Evolutionary conservation across 2,797 vertebrate genomes (phyloP).

Genomic region (Dipus sagitta): DNA sequence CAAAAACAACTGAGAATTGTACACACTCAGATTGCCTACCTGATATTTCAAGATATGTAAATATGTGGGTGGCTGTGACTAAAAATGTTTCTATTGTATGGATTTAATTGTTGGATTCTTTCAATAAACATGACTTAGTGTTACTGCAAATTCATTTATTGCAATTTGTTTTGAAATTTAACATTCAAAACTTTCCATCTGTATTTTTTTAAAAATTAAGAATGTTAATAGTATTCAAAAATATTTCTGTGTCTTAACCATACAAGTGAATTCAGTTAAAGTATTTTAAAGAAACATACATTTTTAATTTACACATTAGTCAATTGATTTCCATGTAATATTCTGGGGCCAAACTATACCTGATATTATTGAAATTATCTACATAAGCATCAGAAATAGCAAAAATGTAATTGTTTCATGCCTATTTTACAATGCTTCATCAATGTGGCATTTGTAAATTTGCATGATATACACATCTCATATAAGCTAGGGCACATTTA

Average conservation of each 20-base stretch:
- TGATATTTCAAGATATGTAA: background rate
- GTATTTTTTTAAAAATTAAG: constrained; percentile 54
- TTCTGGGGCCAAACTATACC: background rate
- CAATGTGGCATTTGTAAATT: constrained; percentile 35
- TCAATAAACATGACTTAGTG: background rate
- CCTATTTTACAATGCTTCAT: background rate
- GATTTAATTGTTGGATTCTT: constrained; percentile 8
- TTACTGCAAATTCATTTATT: constrained; percentile 29
- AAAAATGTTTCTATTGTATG: background rate
- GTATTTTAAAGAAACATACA: background rate
- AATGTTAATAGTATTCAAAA: constrained; percentile 28
- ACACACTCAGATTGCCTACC: background rate
- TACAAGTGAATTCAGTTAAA: constrained; percentile 17
- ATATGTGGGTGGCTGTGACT: background rate
- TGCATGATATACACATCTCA: background rate
- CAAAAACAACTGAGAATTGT: background rate
- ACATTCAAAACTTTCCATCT: constrained; percentile 1
- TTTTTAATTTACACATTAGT: constrained; percentile 19
- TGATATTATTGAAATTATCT: constrained; percentile 42
- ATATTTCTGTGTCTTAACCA: constrained; percentile 41
- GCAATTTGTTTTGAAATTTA: constrained; percentile 44
- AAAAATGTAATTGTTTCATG: constrained; percentile 31
- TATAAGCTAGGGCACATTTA: background rate
- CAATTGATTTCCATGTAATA: background rate
- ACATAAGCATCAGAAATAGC: background rate